These are phyloP conservation scores for Centropus unirufus DNA, from an alignment of 2,113 vertebrate genomes.

Conservation along the genomic window DNA sequence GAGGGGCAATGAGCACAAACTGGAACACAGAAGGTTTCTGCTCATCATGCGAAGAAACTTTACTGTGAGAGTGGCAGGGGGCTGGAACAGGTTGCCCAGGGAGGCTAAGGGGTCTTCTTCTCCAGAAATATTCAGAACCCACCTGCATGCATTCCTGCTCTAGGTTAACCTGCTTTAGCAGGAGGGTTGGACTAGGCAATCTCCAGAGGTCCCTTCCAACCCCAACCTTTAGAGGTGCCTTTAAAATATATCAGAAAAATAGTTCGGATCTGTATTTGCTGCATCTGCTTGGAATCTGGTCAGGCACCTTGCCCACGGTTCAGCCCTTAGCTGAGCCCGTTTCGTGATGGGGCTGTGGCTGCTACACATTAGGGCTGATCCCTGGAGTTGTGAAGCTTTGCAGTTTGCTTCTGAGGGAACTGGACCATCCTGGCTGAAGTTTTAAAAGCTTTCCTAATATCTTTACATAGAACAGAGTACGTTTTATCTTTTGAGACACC, in stretches of 20 bases:
- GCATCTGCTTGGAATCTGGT: background rate
- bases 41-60: no score
- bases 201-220: no score
- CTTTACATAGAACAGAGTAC: background rate
- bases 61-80: no score
- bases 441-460: background rate
- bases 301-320: accelerated
- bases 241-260: background rate
- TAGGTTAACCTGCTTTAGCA: no score
- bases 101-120: no score
- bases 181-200: no score
- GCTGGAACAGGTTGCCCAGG: no score
- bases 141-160: no score
- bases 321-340: background rate
- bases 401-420: background rate
- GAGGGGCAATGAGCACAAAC: no score
- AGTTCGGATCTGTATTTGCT: background rate
- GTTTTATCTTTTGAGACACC: background rate
- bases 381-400: background rate
- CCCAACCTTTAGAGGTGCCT: no score
- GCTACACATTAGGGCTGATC: background rate
- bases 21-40: no score
- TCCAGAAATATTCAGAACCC: no score
- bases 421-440: background rate
- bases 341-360: accelerated